Conservation (phyloP, 2,888 invertebrate genomes). For the Fabriciana adippe region DNA sequence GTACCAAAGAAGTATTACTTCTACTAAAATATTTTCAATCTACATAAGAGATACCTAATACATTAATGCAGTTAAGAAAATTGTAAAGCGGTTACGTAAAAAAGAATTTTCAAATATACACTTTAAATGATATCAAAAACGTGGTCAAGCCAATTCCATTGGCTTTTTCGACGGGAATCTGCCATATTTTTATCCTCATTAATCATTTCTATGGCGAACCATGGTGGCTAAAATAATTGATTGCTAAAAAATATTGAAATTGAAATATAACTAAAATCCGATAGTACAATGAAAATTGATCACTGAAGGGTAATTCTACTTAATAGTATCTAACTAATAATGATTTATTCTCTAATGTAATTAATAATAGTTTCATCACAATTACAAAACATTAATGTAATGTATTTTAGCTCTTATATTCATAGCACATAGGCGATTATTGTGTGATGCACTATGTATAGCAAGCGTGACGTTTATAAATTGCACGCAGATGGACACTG, state of each 20-base stretch:
- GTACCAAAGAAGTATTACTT: too few relatives aligned
- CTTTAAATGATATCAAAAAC: too few relatives aligned
- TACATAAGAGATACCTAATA: too few relatives aligned
- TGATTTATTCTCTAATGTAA: conserved; percentile 24
- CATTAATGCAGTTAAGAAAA: too few relatives aligned
- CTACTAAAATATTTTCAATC: too few relatives aligned
- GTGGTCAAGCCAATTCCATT: too few relatives aligned
- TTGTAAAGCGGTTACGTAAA: too few relatives aligned
- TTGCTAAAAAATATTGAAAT: too few relatives aligned
- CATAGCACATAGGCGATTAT: conserved; percentile 13
- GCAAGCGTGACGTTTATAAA: conserved; percentile 30
- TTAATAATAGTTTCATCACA: conserved; percentile 28
- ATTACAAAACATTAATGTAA: conserved; percentile 2
- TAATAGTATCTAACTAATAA: conserved; percentile 16
- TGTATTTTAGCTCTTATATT: conserved; percentile 19
- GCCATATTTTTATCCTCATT: too few relatives aligned
- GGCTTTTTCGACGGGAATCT: too few relatives aligned
- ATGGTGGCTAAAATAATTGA: background rate
- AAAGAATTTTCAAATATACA: too few relatives aligned
- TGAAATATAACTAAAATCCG: background rate
- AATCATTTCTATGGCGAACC: too few relatives aligned
- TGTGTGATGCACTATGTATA: conserved; percentile 16
- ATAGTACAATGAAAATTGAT: conserved; percentile 6
- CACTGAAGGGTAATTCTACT: background rate
- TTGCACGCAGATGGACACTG: conserved; percentile 32